phyloP scores from a whole-genome alignment of 1,140 invertebrate species.

The Notospermus geniculatus region DNA sequence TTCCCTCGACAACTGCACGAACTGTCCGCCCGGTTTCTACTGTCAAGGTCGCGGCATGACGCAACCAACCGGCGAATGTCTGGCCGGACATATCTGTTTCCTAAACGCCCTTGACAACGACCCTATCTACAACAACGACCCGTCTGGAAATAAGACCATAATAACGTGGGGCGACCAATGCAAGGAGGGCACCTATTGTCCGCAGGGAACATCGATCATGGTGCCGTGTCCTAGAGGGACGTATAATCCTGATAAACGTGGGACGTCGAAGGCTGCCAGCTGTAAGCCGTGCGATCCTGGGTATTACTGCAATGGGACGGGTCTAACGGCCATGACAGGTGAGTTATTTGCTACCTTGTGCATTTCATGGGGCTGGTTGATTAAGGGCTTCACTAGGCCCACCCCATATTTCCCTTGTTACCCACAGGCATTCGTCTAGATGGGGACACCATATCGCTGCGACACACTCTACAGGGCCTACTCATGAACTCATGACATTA shows the following conservation, averaged over 20 bases:
- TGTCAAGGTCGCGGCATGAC: constrained; percentile 41
- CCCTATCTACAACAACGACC: constrained; percentile 48
- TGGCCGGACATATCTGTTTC: constrained; percentile 50
- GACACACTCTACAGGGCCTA: no score
- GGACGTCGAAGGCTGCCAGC: constrained; percentile 25
- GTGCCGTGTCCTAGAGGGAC: constrained; percentile 45
- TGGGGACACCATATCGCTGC: no score
- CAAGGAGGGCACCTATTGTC: constrained; percentile 44
- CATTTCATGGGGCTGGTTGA: no score
- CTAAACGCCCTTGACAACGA: constrained; percentile 35
- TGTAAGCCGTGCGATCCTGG: constrained; percentile 47
- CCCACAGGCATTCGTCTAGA: no score
- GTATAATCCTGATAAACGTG: constrained; percentile 41
- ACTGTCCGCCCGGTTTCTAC: constrained; percentile 44
- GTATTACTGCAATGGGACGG: constrained; percentile 45
- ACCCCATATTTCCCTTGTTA: no score
- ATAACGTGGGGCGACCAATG: constrained; percentile 47
- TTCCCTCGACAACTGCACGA: constrained; percentile 36
- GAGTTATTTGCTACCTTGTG: background rate
- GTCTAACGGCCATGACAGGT: constrained; percentile 39
- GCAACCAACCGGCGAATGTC: constrained; percentile 39
- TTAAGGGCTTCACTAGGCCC: no score
- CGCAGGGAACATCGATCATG: constrained; percentile 39
- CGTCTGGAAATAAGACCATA: constrained; percentile 40
- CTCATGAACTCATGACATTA: no score